Base-by-base conservation (phyloP, 2,797 vertebrate species). In the Xenops minutus region DNA sequence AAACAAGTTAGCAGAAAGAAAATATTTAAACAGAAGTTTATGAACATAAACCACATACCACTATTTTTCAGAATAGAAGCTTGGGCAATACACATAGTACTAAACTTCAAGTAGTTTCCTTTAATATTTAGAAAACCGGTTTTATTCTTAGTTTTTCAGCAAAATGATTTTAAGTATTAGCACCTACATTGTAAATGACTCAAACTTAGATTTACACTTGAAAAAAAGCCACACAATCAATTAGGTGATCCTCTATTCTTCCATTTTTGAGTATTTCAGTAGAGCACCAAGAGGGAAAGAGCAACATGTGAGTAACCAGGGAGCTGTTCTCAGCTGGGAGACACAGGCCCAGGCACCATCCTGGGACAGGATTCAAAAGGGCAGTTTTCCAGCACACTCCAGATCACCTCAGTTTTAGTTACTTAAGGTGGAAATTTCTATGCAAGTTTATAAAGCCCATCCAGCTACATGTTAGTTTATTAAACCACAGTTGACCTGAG, bases 401-500 rank as follows among this genome's bases (percentile, higher is more conserved):
- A 12, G 34, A 46, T 46, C 74, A 80, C 44, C 67, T 88, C 59
- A 15, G 39, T 72, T 74, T 55, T 22, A 79, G 34, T 66, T 88
- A 95, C 39, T 96, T 63, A 58, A 55, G 90, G 93, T 97, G 91
- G 86, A 95, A 81, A 73, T 44, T 91, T 95, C 95, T 92, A 63
- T 15, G 93, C 85, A 97, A 51, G 86, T 95, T 97, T 94, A 56
- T 94, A 96, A 94, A 96, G 92, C 89, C 96, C 93, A 96, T 97
- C 91, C 97, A 96, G 87, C 85, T 87, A 89, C 73, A 74, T 22
- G 48, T 92, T 61, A 91, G 92, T 97, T 96, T 98, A 97, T 96
- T 97, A 94, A 97, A 96, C 97, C 97, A 97, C 97, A 96, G 97
- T 78, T 97, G 91, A 97, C 97, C 97, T 97, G 95, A 94, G 97